Conservation (phyloP, 2,888 invertebrate genomes). For the Volucella inflata region DNA sequence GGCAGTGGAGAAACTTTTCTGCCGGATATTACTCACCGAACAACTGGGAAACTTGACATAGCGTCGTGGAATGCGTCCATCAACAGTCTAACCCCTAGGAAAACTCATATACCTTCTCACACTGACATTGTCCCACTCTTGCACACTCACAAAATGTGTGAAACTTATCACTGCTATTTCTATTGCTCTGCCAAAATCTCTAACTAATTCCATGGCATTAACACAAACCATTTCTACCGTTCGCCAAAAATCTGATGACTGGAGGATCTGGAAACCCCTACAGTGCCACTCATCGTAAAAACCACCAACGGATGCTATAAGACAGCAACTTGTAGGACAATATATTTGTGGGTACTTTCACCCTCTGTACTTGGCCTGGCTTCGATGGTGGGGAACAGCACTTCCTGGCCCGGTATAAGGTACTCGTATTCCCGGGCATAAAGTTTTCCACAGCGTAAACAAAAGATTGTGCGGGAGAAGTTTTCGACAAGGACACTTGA, state of each 20-base stretch:
- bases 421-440: constrained; percentile 2
- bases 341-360: constrained; percentile 18
- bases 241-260: constrained; percentile 30
- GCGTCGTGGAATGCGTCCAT: constrained; percentile 32
- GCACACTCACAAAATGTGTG: constrained; percentile 41
- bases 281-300: constrained; percentile 36
- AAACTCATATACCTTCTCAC: not conserved
- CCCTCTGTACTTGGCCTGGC: constrained; percentile 17
- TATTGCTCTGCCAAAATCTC: constrained; percentile 69
- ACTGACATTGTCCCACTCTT: not conserved
- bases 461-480: constrained; percentile 39
- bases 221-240: constrained; percentile 55
- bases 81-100: constrained; percentile 25
- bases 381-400: constrained; percentile 18
- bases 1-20: constrained; percentile 48
- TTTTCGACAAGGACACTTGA: constrained; percentile 56
- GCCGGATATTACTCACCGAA: constrained; percentile 71
- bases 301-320: constrained; percentile 40
- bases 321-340: constrained; percentile 64
- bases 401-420: not conserved
- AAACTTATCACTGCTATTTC: constrained; percentile 55
- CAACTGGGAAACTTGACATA: constrained; percentile 66
- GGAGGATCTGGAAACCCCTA: not conserved
- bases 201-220: constrained; percentile 72
- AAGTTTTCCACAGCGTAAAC: constrained; percentile 46